A percentile compares a stretch with the other conserved stretches of the same genome.
Evolutionary conservation across 2,888 invertebrate species (phyloP).

Genomic region (Protophormia terraenovae): DNA sequence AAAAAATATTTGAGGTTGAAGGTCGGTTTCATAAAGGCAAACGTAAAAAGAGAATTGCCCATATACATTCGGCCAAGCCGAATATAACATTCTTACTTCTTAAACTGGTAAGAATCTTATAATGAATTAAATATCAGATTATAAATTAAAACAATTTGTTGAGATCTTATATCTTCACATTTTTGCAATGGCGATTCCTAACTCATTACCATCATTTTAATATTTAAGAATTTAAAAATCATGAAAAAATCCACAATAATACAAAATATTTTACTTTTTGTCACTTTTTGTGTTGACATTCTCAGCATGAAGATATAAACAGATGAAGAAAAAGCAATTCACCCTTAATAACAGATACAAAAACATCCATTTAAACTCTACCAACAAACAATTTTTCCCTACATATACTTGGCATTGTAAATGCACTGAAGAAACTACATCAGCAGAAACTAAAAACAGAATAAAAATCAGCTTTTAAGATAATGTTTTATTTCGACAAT

Average conservation of each 20-base stretch:
- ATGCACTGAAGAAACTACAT: slow-evolving; percentile 23
- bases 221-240: neutral
- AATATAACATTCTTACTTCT: no score
- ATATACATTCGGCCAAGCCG: no score
- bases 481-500: slow-evolving; percentile 55
- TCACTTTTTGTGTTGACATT: neutral
- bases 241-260: no score
- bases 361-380: neutral
- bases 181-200: no score
- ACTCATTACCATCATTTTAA: no score
- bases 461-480: slow-evolving; percentile 42
- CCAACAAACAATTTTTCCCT: slow-evolving; percentile 45
- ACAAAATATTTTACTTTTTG: neutral
- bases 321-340: neutral
- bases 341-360: slow-evolving; percentile 32
- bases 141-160: no score
- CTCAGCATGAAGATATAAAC: slow-evolving; percentile 9
- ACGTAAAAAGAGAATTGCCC: no score
- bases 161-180: no score
- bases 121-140: no score
- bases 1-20: no score
- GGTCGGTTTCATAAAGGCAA: no score
- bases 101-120: no score
- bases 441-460: neutral
- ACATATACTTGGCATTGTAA: slow-evolving; percentile 55